phyloP scores from a whole-genome alignment of 2,797 vertebrate genomes.

The Sebastes matsubarae region DNA sequence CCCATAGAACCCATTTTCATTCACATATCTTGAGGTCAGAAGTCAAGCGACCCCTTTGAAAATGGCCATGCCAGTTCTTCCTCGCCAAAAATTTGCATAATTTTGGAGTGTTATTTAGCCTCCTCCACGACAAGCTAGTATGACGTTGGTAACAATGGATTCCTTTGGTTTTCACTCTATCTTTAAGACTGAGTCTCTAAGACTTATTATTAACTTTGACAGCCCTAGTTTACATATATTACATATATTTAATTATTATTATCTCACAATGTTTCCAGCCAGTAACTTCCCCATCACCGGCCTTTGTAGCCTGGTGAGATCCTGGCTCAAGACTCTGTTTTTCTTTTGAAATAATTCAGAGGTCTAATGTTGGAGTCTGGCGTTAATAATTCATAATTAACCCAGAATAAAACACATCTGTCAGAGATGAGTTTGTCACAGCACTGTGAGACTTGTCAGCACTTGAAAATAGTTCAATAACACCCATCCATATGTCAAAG shows the following conservation, averaged over 20 bases:
- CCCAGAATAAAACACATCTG: conserved; percentile 54
- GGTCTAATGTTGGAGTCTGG: conserved; percentile 19
- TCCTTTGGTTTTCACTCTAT: no score
- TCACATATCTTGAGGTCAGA: no score
- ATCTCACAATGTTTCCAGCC: not conserved
- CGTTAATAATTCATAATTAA: conserved; percentile 45
- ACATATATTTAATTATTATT: not conserved
- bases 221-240: no score
- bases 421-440: conserved; percentile 40
- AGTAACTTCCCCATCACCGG: not conserved
- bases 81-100: no score
- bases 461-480: conserved; percentile 56
- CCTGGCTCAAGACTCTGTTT: not conserved
- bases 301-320: not conserved
- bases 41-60: no score
- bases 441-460: conserved; percentile 47
- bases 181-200: no score
- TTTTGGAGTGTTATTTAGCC: no score
- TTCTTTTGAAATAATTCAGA: conserved; percentile 8
- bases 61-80: no score
- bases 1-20: no score
- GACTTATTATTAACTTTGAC: no score
- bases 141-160: no score
- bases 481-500: conserved; percentile 64
- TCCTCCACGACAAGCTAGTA: no score